A percentile compares a stretch with the other conserved stretches of the same genome.
These are phyloP conservation scores for Metopolophium dirhodum DNA, from an alignment of 1,140 invertebrate species.

Conservation along the genomic window DNA sequence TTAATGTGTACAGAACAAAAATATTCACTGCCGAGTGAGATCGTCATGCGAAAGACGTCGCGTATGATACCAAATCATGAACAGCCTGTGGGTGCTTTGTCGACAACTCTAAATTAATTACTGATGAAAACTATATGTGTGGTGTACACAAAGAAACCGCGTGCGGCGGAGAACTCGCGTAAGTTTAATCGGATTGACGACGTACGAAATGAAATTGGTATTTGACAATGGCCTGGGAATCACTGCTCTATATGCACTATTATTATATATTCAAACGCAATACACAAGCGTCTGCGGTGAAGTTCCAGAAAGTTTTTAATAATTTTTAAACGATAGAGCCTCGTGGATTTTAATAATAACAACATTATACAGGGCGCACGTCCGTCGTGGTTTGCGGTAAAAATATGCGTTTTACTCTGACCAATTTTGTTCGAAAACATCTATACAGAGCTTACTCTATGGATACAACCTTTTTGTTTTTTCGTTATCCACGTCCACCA, in stretches of 20 bases:
- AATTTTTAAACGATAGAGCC: background rate
- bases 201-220: constrained; percentile 17
- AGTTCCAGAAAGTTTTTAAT: background rate
- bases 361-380: background rate
- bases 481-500: no score
- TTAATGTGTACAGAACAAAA: background rate
- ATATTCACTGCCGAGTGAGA: background rate
- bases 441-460: no score
- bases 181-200: constrained; percentile 27
- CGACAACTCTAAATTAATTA: constrained; percentile 23
- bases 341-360: background rate
- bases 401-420: background rate
- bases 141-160: background rate
- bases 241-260: background rate
- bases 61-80: background rate
- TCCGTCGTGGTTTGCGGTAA: background rate
- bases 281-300: background rate
- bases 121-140: background rate
- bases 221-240: constrained; percentile 7
- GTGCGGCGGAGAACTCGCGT: background rate
- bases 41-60: background rate
- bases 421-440: background rate
- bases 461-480: no score
- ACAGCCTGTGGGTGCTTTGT: constrained; percentile 10
- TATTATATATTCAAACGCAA: background rate